These are phyloP conservation scores for Notocelia uddmanniana DNA, from an alignment of 2,888 invertebrate genomes.

Conservation along the genomic window DNA sequence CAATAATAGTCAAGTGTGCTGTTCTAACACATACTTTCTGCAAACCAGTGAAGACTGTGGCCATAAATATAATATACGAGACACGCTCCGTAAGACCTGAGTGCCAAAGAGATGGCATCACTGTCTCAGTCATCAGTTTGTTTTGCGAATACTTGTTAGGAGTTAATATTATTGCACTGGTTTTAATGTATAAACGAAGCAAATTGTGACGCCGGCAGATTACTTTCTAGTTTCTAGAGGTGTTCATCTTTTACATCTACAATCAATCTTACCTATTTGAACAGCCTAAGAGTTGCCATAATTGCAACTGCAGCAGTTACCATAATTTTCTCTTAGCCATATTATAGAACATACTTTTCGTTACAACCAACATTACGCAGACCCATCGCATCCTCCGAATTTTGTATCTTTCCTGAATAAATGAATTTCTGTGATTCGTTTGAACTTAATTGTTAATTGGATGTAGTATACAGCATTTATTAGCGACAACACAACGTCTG, in stretches of 20 bases:
- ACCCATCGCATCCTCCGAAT: too few species aligned
- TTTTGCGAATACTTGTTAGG: neutral
- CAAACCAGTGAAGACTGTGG: neutral
- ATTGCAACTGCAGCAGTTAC: neutral
- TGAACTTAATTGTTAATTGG: neutral
- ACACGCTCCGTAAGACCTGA: neutral
- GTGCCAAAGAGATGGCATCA: neutral
- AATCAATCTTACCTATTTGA: neutral
- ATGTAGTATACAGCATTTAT: too few species aligned
- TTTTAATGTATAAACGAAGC: neutral
- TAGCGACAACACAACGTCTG: neutral
- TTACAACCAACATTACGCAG: neutral
- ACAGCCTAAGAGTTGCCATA: neutral
- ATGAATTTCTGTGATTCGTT: neutral
- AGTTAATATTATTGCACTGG: neutral
- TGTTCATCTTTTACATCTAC: constrained; percentile 3
- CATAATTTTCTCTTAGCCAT: neutral
- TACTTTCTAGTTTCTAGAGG: constrained; percentile 14
- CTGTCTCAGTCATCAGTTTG: neutral
- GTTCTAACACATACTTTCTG: neutral
- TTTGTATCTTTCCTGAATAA: neutral
- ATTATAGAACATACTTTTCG: too few species aligned
- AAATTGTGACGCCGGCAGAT: constrained; percentile 1
- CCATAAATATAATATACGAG: neutral
- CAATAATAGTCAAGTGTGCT: neutral